Evolutionary conservation across 2,113 vertebrate genomes (phyloP), one percentile per base, ranked within the genome.

Genomic region (Amblyornis subalaris): DNA sequence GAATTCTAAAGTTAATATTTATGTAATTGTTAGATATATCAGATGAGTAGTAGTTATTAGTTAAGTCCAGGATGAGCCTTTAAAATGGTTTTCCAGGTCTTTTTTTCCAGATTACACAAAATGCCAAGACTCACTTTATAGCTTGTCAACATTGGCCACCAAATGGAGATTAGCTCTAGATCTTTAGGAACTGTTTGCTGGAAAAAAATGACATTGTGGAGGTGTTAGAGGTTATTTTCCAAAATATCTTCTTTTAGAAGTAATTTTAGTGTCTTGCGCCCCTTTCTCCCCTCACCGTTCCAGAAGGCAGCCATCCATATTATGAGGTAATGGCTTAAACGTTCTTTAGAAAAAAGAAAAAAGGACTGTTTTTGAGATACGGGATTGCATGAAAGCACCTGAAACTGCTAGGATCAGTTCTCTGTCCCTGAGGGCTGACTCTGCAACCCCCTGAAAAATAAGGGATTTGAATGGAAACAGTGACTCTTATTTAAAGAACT

Each of bases 251-350:
- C 82, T 89, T 82, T 89, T 58, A 89, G 84, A 88, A 94, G 71
- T 76, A 69, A 73, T 96, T 92, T 88, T 85, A 82, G 36, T 88
- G 66, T 86, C 51, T 90, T 83, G 69, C 4, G 0, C 85, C 82
- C 81, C 67, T 94, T 89, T 89, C 78, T 91, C 35, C 81, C 55
- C 29, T 89, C 66, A 9, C 54, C 4, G 18, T 94, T 96, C 91
- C 94, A 94, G 70, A 64, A 94, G 92, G 96, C 92, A 96, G 82
- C 57, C 33, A 64, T 95, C 95, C 93, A 95, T 78, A n/a, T 85
- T 91, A 89, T 95, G 94, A 96, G 78, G 89, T 96, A 95, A 95
- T 93, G 78, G 60, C 55, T 95, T 89, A 91, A 93, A 89, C 33
- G 72, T 87, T 85, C 53, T 81, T 85, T 26, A 87, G 57, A 84